Evolutionary conservation across 2,888 invertebrate species (phyloP).

Genomic region (Hirtodrosophila alboralis): DNA sequence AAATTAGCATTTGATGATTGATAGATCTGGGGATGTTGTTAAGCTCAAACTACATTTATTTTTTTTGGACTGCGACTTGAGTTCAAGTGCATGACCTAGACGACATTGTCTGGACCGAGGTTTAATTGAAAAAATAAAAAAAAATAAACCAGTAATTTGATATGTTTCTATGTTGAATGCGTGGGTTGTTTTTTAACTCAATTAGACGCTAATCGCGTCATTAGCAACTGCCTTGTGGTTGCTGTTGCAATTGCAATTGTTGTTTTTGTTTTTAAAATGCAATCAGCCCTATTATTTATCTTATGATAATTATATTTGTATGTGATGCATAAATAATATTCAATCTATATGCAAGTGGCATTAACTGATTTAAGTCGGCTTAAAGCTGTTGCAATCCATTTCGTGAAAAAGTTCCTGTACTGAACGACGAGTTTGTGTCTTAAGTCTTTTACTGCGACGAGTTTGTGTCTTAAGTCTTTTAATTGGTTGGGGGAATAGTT

Average conservation of each 20-base stretch:
- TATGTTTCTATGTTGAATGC: constrained; percentile 41
- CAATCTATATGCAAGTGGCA: constrained; percentile 75
- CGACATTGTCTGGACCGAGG: constrained; percentile 16
- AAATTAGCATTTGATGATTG: constrained; percentile 21
- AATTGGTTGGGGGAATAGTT: no score
- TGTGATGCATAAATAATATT: constrained; percentile 33
- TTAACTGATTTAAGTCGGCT: constrained; percentile 58
- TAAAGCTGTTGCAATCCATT: constrained; percentile 48
- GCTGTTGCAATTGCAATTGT: constrained; percentile 15
- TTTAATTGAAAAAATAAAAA: constrained; percentile 49
- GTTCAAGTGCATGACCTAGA: constrained; percentile 63
- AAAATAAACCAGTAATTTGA: constrained; percentile 39
- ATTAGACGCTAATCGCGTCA: constrained; percentile 68
- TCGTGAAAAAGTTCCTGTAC: constrained; percentile 71
- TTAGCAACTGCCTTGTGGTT: constrained; percentile 47
- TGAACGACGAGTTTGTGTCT: constrained; percentile 74
- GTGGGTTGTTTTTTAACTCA: constrained; percentile 65
- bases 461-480: no score
- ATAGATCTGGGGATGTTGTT: constrained; percentile 7
- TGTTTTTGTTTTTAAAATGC: constrained; percentile 56
- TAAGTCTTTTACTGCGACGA: constrained; percentile 67
- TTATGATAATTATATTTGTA: constrained; percentile 26
- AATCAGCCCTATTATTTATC: constrained; percentile 44
- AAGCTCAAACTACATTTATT: not conserved
- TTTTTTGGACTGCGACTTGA: constrained; percentile 19